Evolutionary conservation across 2,113 vertebrate genomes (phyloP), one percentile per base, ranked within the genome.

Genomic region (Pollachius pollachius): DNA sequence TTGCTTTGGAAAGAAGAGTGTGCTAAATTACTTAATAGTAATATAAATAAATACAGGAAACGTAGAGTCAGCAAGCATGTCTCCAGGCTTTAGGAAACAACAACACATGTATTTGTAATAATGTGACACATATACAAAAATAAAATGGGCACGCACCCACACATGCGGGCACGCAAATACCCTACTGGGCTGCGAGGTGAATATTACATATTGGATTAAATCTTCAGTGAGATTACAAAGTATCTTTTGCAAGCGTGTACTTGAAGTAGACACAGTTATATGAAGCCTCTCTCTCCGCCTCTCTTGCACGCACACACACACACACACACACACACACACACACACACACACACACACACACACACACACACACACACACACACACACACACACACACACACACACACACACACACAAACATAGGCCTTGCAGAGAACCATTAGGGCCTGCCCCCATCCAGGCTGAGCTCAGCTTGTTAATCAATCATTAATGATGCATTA

Each of bases 401-500:
- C 27, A 37, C 68, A 58, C 21, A 63, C 41, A 5, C 57, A 37
- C 19, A 65, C 66, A 77, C 37, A 58, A 66, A 63, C 71, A 2
- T n/a, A n/a, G 30, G 77, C 78, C 73, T 78, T 70, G 80, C 67
- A 68, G 75, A 68, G 76, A 84, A 73, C 85, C 80, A 85, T 89
- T 88, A 87, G 82, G 65, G 79, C 12, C 41, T 30, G 30, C 30
- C 30, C 30, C 30, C 78, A 70, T 87, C 90, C 76, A 78, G 84
- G 82, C 78, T 86, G 86, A 87, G 81, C 81, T 85, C 79, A 88
- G 84, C 84, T 89, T 84, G 79, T 92, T 92, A 90, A 92, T 92
- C 88, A 92, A 90, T 92, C 90, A 92, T 92, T 91, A 90, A 92
- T 92, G 89, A 91, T 89, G 87, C 89, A 91, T 90, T 91, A 89